Percentiles rank a stretch among this genome's conserved stretches.
These are phyloP conservation scores for Potamarius usumacintae DNA, from an alignment of 2,113 vertebrate genomes.

Conservation along the genomic window DNA sequence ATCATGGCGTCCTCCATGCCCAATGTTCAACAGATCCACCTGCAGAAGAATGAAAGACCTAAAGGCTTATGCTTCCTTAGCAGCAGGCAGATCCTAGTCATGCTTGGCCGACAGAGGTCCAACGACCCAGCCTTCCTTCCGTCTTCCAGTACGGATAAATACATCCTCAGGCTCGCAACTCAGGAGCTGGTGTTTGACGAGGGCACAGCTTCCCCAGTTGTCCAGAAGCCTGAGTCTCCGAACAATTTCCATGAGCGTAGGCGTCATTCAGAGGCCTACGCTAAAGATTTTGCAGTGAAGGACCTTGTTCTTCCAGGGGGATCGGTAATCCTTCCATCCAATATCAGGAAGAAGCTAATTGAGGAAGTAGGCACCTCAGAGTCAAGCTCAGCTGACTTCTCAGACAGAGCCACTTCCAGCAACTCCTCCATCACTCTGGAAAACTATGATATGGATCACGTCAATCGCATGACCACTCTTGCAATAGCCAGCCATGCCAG, in stretches of 20 bases:
- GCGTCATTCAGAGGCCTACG: slow-evolving; percentile 74
- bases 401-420: slow-evolving; percentile 69
- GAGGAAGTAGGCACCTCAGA: slow-evolving; percentile 82
- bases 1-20: slow-evolving; percentile 79
- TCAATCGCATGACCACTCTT: slow-evolving; percentile 60
- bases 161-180: slow-evolving; percentile 76
- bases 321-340: slow-evolving; percentile 64
- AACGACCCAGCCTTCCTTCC: slow-evolving; percentile 85
- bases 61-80: slow-evolving; percentile 92
- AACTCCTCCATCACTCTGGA: slow-evolving; percentile 69
- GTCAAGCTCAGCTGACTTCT: slow-evolving; percentile 75
- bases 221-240: slow-evolving; percentile 57
- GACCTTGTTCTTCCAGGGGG: slow-evolving; percentile 80
- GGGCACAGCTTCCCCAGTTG: slow-evolving; percentile 53
- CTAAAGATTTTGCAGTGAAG: slow-evolving; percentile 66
- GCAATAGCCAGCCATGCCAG: slow-evolving; percentile 60
- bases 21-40: slow-evolving; percentile 87
- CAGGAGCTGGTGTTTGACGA: slow-evolving; percentile 77
- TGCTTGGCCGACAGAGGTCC: slow-evolving; percentile 87
- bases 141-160: slow-evolving; percentile 88
- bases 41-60: slow-evolving; percentile 85
- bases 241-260: slow-evolving; percentile 70
- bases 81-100: slow-evolving; percentile 82
- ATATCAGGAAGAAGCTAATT: slow-evolving; percentile 76
- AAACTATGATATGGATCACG: slow-evolving; percentile 68